Base-by-base conservation (phyloP, 1,140 invertebrate species). In the Glossosoma conforme region DNA sequence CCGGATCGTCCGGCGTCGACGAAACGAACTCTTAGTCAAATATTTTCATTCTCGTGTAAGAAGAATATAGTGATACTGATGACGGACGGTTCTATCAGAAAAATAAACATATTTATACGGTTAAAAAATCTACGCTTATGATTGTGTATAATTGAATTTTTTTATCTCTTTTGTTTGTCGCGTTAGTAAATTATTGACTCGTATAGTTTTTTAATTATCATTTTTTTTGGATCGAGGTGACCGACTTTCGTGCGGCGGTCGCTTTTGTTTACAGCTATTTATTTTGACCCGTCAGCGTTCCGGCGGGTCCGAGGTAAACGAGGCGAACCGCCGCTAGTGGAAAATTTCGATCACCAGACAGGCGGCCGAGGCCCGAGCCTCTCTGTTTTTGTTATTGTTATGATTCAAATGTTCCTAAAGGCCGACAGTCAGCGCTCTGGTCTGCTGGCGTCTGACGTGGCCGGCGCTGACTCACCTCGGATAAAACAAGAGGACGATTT, bases 91-190 rank as follows among this genome's bases (percentile, higher is more conserved):
- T 41, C 30, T 51, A 28, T 13, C 40, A 40, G 44, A 40, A 51
- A 41, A 51, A 32, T 51, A 51, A 51, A 49, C 17, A 49, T 42
- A 44, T 42, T 25, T 43, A 51, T 49, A 48, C 28, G 25, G 38
- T 51, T 36, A 51, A 51, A 49, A 37, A 43, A n/a, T n/a, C 33
- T 51, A 51, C 48, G 48, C 48, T 51, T 51, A 51, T 49, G n/a
- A n/a, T n/a, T 28, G 35, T 49, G 37, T 49, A 49, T 49, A 49
- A 42, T n/a, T n/a, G n/a, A n/a, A n/a, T 51, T 36, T 33, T 44
- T 51, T 51, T 36, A 51, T 18, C 19, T 35, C 13, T 36, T 48
- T 48, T 37, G 35, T 48, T 45, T 51, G 44, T n/a, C n/a, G 48
- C 30, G 21, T 35, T 51, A 51, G 48, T 51, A 51, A 51, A 51